These are phyloP conservation scores for Dolichopus griseipennis DNA, from an alignment of 2,888 invertebrate genomes.

Conservation along the genomic window DNA sequence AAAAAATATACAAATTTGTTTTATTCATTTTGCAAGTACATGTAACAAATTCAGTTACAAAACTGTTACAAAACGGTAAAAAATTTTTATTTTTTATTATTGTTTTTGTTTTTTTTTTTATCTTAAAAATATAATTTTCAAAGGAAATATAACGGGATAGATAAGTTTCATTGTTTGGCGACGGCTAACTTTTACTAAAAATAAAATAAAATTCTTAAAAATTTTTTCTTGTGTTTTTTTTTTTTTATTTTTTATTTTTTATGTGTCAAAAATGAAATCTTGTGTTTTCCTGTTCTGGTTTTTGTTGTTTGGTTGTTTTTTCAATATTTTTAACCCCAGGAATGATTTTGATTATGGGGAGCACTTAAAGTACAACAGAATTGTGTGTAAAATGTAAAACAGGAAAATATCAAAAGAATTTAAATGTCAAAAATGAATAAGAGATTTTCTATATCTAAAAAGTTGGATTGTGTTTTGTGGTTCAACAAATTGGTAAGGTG, in stretches of 20 bases:
- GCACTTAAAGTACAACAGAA: background rate
- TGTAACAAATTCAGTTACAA: too few species aligned
- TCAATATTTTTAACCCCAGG: background rate
- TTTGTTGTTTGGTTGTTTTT: too few species aligned
- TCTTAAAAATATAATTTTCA: background rate
- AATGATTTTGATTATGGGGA: background rate
- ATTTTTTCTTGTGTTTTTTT: too few species aligned
- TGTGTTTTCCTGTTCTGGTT: too few species aligned
- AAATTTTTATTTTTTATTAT: background rate
- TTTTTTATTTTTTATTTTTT: background rate
- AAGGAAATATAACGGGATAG: conserved; percentile 7
- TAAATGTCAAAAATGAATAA: too few species aligned
- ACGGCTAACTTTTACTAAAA: conserved; percentile 16
- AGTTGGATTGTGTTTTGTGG: too few species aligned
- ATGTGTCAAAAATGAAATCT: background rate
- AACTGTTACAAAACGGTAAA: too few species aligned
- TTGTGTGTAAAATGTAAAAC: background rate
- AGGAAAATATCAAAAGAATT: background rate
- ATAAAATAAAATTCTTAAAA: too few species aligned
- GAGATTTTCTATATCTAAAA: too few species aligned
- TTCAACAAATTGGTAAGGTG: too few species aligned
- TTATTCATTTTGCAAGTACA: too few species aligned
- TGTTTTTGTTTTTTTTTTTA: background rate
- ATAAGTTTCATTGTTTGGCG: conserved; percentile 16
- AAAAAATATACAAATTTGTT: too few species aligned